Conservation (phyloP, 2,797 vertebrate genomes). For the Lepidocolaptes lacrymiger region DNA sequence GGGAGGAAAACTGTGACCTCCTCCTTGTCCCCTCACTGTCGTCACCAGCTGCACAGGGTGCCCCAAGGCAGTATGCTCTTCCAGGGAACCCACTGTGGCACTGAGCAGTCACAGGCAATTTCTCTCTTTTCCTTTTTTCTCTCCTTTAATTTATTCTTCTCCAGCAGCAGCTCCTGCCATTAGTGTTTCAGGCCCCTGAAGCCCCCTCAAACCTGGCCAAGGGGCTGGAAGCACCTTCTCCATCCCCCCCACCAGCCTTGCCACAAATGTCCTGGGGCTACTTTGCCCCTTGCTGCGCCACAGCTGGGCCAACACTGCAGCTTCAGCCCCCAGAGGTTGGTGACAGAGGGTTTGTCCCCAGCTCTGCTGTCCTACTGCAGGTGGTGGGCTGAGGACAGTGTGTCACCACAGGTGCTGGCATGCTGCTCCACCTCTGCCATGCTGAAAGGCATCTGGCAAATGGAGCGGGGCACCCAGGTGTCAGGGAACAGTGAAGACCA, state of each 20-base stretch:
- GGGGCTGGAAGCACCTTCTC: background rate
- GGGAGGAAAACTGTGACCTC: background rate
- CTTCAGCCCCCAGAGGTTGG: background rate
- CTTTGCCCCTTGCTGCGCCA: background rate
- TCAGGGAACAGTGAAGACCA: background rate
- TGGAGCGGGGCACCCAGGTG: constrained; percentile 72
- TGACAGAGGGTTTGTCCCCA: background rate
- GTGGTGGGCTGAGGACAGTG: background rate
- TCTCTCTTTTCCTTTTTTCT: background rate
- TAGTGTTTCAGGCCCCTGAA: background rate
- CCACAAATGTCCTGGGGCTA: background rate
- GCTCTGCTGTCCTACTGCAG: background rate
- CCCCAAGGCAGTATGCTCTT: too few relatives aligned
- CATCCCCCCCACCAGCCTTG: background rate
- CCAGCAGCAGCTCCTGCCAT: background rate
- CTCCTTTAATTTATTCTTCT: background rate
- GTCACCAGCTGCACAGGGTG: background rate
- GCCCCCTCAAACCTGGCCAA: background rate
- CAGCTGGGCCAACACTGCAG: background rate
- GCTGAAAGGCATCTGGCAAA: constrained; percentile 71
- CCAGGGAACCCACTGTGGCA: background rate
- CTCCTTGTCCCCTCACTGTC: background rate
- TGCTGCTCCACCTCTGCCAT: constrained; percentile 70
- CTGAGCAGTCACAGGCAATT: background rate
- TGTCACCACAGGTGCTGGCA: constrained; percentile 77